Evolutionary conservation across 1,140 invertebrate species (phyloP).

Genomic region (Drosophila prosaltans): DNA sequence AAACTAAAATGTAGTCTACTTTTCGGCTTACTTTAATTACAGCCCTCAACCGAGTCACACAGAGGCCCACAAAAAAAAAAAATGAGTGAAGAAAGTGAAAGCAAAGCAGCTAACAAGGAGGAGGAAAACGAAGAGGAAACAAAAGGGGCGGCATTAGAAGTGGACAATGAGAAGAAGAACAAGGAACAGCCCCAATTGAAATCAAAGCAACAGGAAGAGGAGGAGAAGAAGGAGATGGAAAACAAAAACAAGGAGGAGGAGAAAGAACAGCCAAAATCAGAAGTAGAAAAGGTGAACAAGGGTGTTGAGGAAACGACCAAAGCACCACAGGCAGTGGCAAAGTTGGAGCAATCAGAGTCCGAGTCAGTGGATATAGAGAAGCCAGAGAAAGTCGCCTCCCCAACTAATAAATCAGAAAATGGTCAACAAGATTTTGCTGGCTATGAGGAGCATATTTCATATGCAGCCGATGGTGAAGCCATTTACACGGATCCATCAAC

Average conservation of each 20-base stretch:
- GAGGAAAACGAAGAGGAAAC: not conserved
- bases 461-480: constrained; percentile 88
- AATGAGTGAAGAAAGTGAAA: constrained; percentile 58
- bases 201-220: not conserved
- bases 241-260: constrained; percentile 1
- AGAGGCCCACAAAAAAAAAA: not conserved
- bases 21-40: constrained; percentile 68
- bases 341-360: not conserved
- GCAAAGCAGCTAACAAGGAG: constrained; percentile 10
- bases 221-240: constrained; percentile 10
- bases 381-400: constrained; percentile 1
- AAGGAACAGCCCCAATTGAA: not conserved
- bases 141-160: not conserved
- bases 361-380: not conserved
- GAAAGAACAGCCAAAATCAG: constrained; percentile 6
- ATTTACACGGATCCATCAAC: constrained; percentile 89
- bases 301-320: not conserved
- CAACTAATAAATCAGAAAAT: not conserved
- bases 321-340: not conserved
- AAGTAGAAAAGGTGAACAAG: not conserved
- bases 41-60: constrained; percentile 24
- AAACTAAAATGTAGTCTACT: constrained; percentile 70
- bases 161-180: not conserved
- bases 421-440: constrained; percentile 67
- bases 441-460: constrained; percentile 84